phyloP scores from a whole-genome alignment of 2,797 vertebrate genomes.

The Lutjanus campechanus region DNA sequence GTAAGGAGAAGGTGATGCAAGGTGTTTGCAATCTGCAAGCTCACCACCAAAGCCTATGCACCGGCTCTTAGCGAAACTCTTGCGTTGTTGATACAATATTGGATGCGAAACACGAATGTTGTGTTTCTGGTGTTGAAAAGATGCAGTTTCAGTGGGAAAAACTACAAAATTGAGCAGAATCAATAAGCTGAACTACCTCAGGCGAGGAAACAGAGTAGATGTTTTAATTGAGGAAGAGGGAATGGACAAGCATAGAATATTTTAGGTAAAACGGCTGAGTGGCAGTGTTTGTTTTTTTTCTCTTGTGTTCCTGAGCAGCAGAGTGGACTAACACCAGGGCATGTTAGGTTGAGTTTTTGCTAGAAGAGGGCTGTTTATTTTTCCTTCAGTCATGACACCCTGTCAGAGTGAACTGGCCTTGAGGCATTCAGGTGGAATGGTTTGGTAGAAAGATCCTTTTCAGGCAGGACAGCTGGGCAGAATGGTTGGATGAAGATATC shows the following conservation, averaged over 20 bases:
- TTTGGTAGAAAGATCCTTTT: slow-evolving; percentile 53
- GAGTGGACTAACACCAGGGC: slow-evolving; percentile 18
- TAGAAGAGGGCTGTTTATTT: slow-evolving; percentile 12
- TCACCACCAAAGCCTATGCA: no score
- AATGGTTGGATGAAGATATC: slow-evolving; percentile 54
- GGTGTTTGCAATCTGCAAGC: no score
- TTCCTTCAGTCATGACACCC: slow-evolving; percentile 30
- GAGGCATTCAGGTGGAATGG: slow-evolving; percentile 65
- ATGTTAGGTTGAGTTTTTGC: slow-evolving; percentile 15
- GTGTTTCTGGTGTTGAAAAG: slow-evolving; percentile 25
- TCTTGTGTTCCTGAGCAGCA: slow-evolving; percentile 21
- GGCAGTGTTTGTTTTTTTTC: slow-evolving; percentile 14
- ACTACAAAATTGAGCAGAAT: slow-evolving; percentile 36
- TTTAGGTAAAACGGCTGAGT: neutral
- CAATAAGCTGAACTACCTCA: slow-evolving; percentile 47
- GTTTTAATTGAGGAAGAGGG: slow-evolving; percentile 57
- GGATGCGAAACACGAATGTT: slow-evolving; percentile 7
- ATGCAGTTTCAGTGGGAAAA: slow-evolving; percentile 34
- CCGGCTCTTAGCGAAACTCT: no score
- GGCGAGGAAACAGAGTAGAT: slow-evolving; percentile 36
- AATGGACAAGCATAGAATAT: slow-evolving; percentile 24
- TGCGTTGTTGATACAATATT: slow-evolving; percentile 18
- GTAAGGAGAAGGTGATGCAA: no score
- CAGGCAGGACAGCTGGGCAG: slow-evolving; percentile 31
- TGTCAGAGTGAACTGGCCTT: slow-evolving; percentile 26